Percentiles rank a stretch among this genome's conserved stretches.
These are phyloP conservation scores for Athalia cordata DNA, from an alignment of 2,888 invertebrate genomes.

Conservation along the genomic window DNA sequence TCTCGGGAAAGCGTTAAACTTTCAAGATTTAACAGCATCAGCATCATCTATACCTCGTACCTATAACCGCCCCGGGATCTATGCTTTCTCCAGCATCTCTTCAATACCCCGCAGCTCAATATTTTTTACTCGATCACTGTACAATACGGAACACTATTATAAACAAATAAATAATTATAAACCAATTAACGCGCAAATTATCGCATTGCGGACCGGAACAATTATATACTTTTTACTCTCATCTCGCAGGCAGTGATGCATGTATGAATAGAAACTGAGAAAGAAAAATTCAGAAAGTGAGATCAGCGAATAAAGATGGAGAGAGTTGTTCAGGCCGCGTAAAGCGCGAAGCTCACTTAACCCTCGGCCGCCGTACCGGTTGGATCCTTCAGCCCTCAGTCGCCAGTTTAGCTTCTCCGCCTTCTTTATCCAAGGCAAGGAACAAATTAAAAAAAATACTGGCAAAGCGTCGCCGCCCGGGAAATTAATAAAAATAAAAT, in stretches of 20 bases:
- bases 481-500: slow-evolving; percentile 6
- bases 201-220: too few relatives aligned
- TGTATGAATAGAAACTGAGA: too few relatives aligned
- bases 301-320: too few relatives aligned
- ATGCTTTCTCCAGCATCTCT: too few relatives aligned
- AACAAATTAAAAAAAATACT: slow-evolving; percentile 32
- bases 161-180: too few relatives aligned
- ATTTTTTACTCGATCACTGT: too few relatives aligned
- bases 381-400: not conserved
- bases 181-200: too few relatives aligned
- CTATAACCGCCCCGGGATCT: not conserved
- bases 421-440: slow-evolving; percentile 14
- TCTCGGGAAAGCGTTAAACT: slow-evolving; percentile 1
- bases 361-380: not conserved
- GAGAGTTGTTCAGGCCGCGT: slow-evolving; percentile 7
- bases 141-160: too few relatives aligned
- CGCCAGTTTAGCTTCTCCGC: not conserved
- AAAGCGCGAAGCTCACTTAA: slow-evolving; percentile 31
- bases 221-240: too few relatives aligned
- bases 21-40: slow-evolving; percentile 23
- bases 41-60: not conserved
- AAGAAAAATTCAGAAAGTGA: too few relatives aligned
- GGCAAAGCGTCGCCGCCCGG: not conserved
- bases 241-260: too few relatives aligned
- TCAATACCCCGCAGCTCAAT: too few relatives aligned